These are phyloP conservation scores for Calonectris borealis DNA, from an alignment of 2,113 vertebrate genomes.

Conservation along the genomic window DNA sequence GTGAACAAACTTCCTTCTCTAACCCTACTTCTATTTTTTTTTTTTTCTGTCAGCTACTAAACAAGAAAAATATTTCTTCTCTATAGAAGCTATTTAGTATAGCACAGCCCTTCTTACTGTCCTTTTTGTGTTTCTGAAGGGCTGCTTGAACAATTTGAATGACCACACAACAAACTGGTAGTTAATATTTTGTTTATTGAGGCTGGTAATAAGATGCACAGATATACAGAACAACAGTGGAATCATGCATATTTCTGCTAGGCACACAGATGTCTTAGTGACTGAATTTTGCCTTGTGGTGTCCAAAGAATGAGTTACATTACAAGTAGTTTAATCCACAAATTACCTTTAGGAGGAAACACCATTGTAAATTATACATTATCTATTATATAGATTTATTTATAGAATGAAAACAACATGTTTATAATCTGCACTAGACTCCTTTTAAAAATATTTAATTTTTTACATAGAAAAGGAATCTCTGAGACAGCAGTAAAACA, in stretches of 20 bases:
- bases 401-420: background rate
- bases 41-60: background rate
- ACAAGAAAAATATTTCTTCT: background rate
- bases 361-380: background rate
- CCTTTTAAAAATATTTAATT: background rate
- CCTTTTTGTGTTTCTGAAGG: background rate
- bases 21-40: background rate
- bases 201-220: background rate
- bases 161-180: background rate
- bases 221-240: background rate
- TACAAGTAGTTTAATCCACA: background rate
- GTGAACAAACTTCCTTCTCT: background rate
- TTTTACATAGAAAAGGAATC: background rate
- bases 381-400: background rate
- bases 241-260: background rate
- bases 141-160: background rate
- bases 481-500: background rate
- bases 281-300: background rate
- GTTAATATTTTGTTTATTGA: background rate
- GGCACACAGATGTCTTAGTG: background rate
- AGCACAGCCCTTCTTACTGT: background rate
- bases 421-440: background rate
- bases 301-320: background rate
- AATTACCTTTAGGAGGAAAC: background rate
- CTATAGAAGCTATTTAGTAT: background rate